A percentile compares a stretch with the other conserved stretches of the same genome.
These are phyloP conservation scores for Momotus momota DNA, from an alignment of 2,797 vertebrate species.

Conservation along the genomic window DNA sequence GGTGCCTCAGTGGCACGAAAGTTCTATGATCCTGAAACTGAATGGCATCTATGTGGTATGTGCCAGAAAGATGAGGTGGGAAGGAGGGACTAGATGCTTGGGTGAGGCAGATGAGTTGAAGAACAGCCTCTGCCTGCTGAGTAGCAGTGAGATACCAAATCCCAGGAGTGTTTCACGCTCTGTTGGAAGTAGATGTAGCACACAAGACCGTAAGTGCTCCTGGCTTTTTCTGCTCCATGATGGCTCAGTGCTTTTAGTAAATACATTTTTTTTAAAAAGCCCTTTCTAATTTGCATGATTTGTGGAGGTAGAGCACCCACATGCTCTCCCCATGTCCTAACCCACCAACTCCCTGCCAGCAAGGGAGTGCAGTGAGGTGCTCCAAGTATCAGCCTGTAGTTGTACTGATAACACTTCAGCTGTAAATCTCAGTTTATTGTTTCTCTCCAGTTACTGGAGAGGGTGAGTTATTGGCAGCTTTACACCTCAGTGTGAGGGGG, in stretches of 20 bases:
- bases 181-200: neutral
- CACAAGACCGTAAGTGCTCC: fast-evolving
- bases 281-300: neutral
- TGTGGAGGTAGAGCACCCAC: neutral
- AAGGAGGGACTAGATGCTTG: neutral
- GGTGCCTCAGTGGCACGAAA: neutral
- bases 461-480: neutral
- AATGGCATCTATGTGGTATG: neutral
- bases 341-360: neutral
- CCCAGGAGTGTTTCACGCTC: neutral
- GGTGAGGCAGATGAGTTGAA: neutral
- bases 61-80: fast-evolving
- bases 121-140: neutral
- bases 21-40: neutral
- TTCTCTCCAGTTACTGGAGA: neutral
- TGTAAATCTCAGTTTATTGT: neutral
- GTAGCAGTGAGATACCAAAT: neutral
- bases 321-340: neutral
- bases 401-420: neutral
- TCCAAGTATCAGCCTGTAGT: neutral
- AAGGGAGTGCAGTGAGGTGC: neutral
- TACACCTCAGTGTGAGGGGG: neutral
- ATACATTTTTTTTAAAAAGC: neutral
- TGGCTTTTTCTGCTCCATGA: neutral
- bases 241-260: neutral